phyloP scores from a whole-genome alignment of 2,113 vertebrate genomes.

The Cyprinodon tularosa region DNA sequence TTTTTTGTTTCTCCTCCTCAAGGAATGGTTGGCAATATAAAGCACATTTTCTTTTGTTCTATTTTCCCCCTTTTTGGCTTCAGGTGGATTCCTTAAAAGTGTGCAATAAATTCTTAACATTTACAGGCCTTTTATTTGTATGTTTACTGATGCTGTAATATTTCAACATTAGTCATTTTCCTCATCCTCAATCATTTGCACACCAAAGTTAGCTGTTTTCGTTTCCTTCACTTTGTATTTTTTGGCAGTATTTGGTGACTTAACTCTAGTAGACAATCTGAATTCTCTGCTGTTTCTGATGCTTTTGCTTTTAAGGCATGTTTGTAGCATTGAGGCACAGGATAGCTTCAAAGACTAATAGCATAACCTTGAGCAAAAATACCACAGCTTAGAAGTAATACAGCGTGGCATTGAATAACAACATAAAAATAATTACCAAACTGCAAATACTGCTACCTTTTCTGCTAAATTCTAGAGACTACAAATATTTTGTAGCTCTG shows the following conservation, averaged over 20 bases:
- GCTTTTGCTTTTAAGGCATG: neutral
- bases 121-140: conserved; percentile 56
- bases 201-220: conserved; percentile 29
- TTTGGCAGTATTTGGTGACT: conserved; percentile 1
- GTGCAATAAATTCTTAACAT: conserved; percentile 55
- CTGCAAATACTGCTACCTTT: neutral
- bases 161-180: conserved; percentile 45
- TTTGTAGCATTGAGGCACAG: neutral
- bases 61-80: conserved; percentile 47
- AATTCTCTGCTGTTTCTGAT: neutral
- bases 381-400: neutral
- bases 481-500: neutral
- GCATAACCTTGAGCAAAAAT: neutral
- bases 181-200: conserved; percentile 28
- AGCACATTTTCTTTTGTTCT: conserved; percentile 36
- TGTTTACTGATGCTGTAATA: conserved; percentile 50
- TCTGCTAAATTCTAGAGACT: too few species aligned
- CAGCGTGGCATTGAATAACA: neutral
- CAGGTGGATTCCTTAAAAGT: conserved; percentile 31
- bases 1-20: conserved; percentile 41
- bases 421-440: neutral
- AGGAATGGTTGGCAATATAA: conserved; percentile 1
- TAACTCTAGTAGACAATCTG: neutral
- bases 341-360: neutral
- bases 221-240: neutral